Evolutionary conservation across 2,888 invertebrate genomes (phyloP).

Genomic region (Plutella xylostella): DNA sequence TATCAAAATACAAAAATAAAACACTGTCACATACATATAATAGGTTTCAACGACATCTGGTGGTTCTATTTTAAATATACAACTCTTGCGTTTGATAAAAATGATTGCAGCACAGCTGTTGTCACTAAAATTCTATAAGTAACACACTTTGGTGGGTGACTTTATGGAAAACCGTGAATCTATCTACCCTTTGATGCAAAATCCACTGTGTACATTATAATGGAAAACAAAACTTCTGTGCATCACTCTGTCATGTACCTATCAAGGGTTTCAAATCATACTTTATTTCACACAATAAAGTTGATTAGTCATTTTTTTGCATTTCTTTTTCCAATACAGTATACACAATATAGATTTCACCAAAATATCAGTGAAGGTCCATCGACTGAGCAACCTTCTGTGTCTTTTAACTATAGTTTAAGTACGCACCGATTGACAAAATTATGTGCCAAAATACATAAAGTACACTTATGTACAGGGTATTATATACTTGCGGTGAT

Average conservation of each 20-base stretch:
- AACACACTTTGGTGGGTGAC: neutral
- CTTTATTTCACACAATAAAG: no score
- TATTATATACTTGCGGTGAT: no score
- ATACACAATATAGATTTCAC: neutral
- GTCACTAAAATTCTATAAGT: constrained; percentile 5
- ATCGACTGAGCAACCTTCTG: neutral
- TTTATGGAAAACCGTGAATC: no score
- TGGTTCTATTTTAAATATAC: constrained; percentile 38
- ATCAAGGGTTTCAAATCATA: no score
- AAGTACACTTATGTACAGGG: no score
- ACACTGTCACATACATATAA: constrained; percentile 63
- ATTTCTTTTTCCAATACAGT: neutral
- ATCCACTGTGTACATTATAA: no score
- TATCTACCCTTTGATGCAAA: no score
- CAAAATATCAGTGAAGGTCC: neutral
- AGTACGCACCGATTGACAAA: neutral
- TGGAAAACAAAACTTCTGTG: no score
- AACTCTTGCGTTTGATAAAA: no score
- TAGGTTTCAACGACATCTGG: constrained; percentile 44
- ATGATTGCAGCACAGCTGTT: constrained; percentile 28
- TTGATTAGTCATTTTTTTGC: neutral
- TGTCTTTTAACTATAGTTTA: neutral
- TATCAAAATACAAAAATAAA: constrained; percentile 71
- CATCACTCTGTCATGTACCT: no score
- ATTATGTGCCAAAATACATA: neutral